Conservation (phyloP, 2,113 vertebrate species). For the Corapipo altera region DNA sequence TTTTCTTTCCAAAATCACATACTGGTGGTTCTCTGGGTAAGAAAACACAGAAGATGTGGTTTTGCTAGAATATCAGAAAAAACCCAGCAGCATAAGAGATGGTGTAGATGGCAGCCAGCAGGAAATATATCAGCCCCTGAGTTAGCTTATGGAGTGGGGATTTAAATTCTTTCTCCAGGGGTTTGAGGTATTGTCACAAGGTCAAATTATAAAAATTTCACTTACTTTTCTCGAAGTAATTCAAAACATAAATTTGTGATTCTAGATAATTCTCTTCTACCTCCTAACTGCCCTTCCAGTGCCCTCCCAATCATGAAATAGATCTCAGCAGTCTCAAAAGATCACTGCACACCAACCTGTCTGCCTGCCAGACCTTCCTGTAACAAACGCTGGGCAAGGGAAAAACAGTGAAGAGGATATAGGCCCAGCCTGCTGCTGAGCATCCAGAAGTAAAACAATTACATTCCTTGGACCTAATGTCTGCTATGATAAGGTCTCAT, state of each 20-base stretch:
- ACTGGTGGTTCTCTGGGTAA: conserved; percentile 97
- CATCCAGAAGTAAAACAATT: neutral
- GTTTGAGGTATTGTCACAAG: neutral
- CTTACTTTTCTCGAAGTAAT: neutral
- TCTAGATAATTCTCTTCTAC: neutral
- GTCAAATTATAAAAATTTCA: neutral
- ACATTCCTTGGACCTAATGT: neutral
- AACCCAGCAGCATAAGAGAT: neutral
- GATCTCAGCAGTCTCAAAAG: neutral
- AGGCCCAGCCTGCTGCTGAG: neutral
- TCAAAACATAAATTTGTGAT: neutral
- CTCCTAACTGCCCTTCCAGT: neutral
- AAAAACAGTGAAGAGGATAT: neutral
- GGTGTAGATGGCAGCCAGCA: neutral
- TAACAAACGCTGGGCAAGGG: neutral
- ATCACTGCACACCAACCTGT: neutral
- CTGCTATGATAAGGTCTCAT: neutral
- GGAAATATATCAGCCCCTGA: neutral
- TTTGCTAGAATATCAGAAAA: neutral
- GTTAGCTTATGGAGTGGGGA: neutral
- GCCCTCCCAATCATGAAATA: neutral
- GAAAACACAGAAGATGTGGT: neutral
- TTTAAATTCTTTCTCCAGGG: neutral
- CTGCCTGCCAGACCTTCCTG: neutral
- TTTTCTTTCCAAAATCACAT: conserved; percentile 89